Evolutionary conservation across 2,888 invertebrate species (phyloP), one percentile per base, ranked within the genome.

Genomic region (Prenolepis imparis): DNA sequence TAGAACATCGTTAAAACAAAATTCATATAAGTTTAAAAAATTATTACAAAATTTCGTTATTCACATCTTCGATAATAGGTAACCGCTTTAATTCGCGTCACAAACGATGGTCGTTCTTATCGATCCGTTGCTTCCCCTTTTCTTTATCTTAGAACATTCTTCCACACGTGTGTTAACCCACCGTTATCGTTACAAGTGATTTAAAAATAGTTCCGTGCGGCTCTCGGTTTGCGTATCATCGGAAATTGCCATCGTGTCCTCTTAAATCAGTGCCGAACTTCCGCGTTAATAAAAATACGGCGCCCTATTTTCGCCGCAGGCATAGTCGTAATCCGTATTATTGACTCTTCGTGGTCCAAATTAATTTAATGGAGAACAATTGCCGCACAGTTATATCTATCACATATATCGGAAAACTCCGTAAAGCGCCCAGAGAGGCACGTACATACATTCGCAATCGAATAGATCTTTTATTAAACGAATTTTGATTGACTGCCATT

Each of bases 271-370:
- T 39, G 39, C 21, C 28, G 55, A 68, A 68, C 68, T 77, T 77
- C 28, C 52, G 75, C 24, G 21, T 77, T 77, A 68, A 77, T 77
- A 77, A 77, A 52, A 52, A 77, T 57, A 77, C 36, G 52, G 12
- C 24, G 77, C 24, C 39, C 55, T 77, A 67, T 68, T 55, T 77
- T 57, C 28, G 52, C 55, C 77, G 28, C 39, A 55, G 24, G 67
- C 75, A 18, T 21, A 55, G 28, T 68, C 41, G 68, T 67, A 77
- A 68, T 77, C 41, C n/a, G 21, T 52, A 55, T 67, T 52, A 67
- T 39, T 67, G 68, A 52, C 39, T 77, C 52, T 67, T 24, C 24
- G 52, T 66, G 36, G 3, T 67, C 52, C 55, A 57, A 77, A 77
- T 77, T 77, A 77, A 67, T 77, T 44, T 44, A 28, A 67, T 55